Base-by-base conservation (phyloP, 2,797 vertebrate genomes). In the Semotilus atromaculatus region DNA sequence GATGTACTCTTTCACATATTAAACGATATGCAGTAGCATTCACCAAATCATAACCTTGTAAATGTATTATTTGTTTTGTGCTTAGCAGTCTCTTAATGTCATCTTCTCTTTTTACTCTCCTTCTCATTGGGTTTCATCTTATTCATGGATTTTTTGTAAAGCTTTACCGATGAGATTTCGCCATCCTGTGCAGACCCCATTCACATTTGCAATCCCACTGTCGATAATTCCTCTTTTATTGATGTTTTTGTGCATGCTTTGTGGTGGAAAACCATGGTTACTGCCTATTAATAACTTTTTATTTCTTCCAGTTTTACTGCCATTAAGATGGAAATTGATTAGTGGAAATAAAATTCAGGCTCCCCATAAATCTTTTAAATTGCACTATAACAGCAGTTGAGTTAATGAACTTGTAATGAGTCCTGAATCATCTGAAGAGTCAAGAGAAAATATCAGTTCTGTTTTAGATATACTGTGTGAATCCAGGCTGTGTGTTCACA, bases 341-440 rank as follows among this genome's bases (percentile, higher is more conserved):
- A 88, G 85, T 34, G 85, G 82, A 88, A 83, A 88, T 90, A 90
- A 91, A 89, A 88, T 92, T 85, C 86, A 91, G 72, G 78, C 88
- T 78, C 80, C 89, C 88, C 86, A 36, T 93, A 92, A 93, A 85
- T 91, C 84, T 89, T 55, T 80, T 92, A 91, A 90, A 91, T 14
- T 81, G 84, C 86, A 81, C 83, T 75, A 88, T 81, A 89, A 90
- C 88, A 90, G 89, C 89, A 92, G 91, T 91, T 90, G 88, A 88
- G 91, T 89, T 91, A 88, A 93, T 86, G 89, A 91, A 89, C 78
- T 83, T 70, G 81, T 90, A 91, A 93, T 87, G 88, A 83, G 70
- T 78, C 89, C 90, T 91, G 92, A 93, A 90, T 93, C 90, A 89
- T 87, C 80, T 58, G 1, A 74, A 83, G 81, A 26, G 36, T 73